These are phyloP conservation scores for Asteroscopus sphinx DNA, from an alignment of 2,888 invertebrate species.

Conservation along the genomic window DNA sequence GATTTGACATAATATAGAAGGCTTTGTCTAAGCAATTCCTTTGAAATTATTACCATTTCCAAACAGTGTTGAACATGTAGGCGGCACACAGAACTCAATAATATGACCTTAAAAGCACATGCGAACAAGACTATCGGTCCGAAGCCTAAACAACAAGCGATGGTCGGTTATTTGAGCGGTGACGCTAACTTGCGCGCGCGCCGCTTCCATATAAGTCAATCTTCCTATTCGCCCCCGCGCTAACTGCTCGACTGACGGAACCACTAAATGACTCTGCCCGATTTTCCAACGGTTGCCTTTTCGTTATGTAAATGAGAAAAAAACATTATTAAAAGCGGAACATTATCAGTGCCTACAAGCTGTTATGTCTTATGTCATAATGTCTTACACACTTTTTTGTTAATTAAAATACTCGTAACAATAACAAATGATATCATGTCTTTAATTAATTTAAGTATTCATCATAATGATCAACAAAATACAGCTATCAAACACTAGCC, in stretches of 20 bases:
- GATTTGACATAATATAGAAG: conserved; percentile 14
- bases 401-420: conserved; percentile 6
- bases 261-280: conserved; percentile 65
- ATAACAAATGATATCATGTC: conserved; percentile 39
- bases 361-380: conserved; percentile 52
- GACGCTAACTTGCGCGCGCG: conserved; percentile 77
- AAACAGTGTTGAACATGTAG: conserved; percentile 63
- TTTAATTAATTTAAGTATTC: not conserved
- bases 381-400: conserved; percentile 36
- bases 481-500: no score
- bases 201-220: conserved; percentile 81
- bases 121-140: conserved; percentile 72
- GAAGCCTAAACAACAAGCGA: conserved; percentile 74
- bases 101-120: conserved; percentile 83
- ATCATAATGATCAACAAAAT: no score
- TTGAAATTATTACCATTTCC: conserved; percentile 43
- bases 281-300: conserved; percentile 75
- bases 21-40: conserved; percentile 20
- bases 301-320: conserved; percentile 71
- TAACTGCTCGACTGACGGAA: conserved; percentile 70
- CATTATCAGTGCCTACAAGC: conserved; percentile 39
- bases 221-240: conserved; percentile 88
- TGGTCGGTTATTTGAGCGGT: conserved; percentile 79
- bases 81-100: conserved; percentile 73
- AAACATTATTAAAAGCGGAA: conserved; percentile 52